Percentiles rank a stretch among this genome's conserved stretches.
phyloP scores from a whole-genome alignment of 2,113 vertebrate genomes.

The Eulemur macaco region DNA sequence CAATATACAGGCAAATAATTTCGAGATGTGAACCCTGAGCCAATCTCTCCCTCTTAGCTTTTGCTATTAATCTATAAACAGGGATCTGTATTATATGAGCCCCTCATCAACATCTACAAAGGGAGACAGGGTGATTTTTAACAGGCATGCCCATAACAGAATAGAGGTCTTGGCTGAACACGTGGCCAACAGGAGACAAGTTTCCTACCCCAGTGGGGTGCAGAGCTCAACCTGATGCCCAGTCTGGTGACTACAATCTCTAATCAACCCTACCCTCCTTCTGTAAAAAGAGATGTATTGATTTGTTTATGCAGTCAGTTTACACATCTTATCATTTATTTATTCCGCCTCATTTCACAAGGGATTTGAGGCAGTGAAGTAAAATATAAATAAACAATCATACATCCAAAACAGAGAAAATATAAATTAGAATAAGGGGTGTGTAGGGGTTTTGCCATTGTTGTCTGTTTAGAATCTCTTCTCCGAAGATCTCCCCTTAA shows the following conservation, averaged over 20 bases:
- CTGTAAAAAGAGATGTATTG: neutral
- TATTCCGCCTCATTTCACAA: conserved; percentile 74
- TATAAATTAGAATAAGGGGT: conserved; percentile 44
- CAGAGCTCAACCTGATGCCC: neutral
- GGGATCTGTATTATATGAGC: neutral
- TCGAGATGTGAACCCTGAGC: neutral
- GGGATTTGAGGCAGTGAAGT: conserved; percentile 33
- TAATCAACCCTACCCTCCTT: neutral
- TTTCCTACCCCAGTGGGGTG: rapidly evolving
- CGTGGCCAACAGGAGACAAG: neutral
- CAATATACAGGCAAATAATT: neutral
- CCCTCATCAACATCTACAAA: neutral
- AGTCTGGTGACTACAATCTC: neutral
- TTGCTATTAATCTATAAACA: neutral
- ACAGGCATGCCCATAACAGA: neutral
- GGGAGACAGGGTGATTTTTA: neutral
- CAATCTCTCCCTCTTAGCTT: neutral
- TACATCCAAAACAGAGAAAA: conserved; percentile 31
- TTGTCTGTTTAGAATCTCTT: conserved; percentile 39
- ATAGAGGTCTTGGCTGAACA: neutral
- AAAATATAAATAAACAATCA: conserved; percentile 68
- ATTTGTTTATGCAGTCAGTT: conserved; percentile 32
- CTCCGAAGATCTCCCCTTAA: neutral
- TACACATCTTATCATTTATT: conserved; percentile 61
- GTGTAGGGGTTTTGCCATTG: neutral